Conservation (phyloP, 1,140 invertebrate species). For the Fopius arisanus region DNA sequence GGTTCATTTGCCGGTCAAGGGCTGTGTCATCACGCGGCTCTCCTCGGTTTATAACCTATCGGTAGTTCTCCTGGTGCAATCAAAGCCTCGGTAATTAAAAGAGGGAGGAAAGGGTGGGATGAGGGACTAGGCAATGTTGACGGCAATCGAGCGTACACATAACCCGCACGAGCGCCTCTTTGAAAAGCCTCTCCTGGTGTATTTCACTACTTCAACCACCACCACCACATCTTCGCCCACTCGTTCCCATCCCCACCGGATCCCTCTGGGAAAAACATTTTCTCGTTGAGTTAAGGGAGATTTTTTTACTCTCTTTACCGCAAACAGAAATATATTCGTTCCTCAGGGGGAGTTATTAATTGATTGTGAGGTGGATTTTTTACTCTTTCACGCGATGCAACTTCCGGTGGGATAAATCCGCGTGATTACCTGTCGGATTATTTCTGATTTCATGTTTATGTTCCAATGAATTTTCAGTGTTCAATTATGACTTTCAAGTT, state of each 20-base stretch:
- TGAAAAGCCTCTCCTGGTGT: conserved; percentile 1
- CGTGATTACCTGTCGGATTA: not conserved
- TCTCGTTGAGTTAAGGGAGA: not conserved
- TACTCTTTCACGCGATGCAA: too few relatives aligned
- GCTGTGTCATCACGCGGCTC: not conserved
- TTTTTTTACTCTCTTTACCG: not conserved
- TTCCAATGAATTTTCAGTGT: too few relatives aligned
- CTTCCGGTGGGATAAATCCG: not conserved
- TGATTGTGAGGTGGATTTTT: conserved; percentile 12
- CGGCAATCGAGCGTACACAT: conserved; percentile 35
- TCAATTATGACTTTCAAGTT: too few relatives aligned
- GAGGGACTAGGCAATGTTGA: not conserved
- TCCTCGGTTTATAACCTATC: not conserved
- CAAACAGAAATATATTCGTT: conserved; percentile 3
- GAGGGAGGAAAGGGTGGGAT: not conserved
- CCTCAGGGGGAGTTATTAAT: conserved; percentile 1
- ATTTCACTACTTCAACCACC: not conserved
- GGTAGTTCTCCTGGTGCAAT: conserved; percentile 26
- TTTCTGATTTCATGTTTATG: not conserved
- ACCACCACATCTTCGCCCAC: conserved; percentile 18
- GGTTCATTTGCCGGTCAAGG: not conserved
- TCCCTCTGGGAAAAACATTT: conserved; percentile 8
- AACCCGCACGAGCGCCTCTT: conserved; percentile 23
- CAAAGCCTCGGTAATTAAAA: conserved; percentile 40
- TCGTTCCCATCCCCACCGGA: not conserved